Evolutionary conservation across 1,140 invertebrate genomes (phyloP).

Genomic region (Scaptomyza montana): DNA sequence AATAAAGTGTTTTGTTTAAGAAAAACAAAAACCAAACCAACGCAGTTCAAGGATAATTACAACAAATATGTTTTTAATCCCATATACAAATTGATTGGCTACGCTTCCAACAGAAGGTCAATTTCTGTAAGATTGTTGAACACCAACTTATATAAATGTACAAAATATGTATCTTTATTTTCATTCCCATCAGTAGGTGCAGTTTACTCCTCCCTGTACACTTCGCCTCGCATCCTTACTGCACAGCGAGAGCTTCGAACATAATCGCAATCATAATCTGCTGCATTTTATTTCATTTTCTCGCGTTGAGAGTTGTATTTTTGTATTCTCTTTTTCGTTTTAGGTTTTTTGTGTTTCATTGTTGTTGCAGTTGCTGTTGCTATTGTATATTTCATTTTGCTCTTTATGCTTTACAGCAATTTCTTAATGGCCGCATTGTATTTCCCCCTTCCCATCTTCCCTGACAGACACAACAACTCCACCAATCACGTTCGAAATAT

Average conservation of each 20-base stretch:
- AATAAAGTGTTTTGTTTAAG: too few relatives aligned
- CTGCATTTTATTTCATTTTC: conserved; percentile 82
- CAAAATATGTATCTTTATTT: conserved; percentile 5
- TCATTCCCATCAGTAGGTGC: conserved; percentile 51
- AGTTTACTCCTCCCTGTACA: neutral
- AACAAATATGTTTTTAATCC: conserved; percentile 8
- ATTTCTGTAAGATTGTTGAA: neutral
- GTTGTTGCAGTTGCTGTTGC: conserved; percentile 22
- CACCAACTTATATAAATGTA: conserved; percentile 22
- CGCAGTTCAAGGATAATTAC: neutral
- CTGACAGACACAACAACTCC: conserved; percentile 23
- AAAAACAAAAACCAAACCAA: too few relatives aligned
- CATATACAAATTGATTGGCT: conserved; percentile 12
- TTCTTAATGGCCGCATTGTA: conserved; percentile 75
- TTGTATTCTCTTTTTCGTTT: conserved; percentile 4
- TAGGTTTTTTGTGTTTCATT: conserved; percentile 2
- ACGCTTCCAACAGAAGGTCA: conserved; percentile 34
- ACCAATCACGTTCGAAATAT: conserved; percentile 83
- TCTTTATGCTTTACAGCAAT: conserved; percentile 80
- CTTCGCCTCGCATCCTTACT: neutral
- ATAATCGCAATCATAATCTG: conserved; percentile 82
- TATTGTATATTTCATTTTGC: conserved; percentile 69
- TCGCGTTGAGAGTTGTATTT: conserved; percentile 57
- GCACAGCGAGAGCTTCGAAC: conserved; percentile 46
- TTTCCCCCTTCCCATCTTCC: neutral